Evolutionary conservation across 2,888 invertebrate genomes (phyloP).

Genomic region (Panopea generosa): DNA sequence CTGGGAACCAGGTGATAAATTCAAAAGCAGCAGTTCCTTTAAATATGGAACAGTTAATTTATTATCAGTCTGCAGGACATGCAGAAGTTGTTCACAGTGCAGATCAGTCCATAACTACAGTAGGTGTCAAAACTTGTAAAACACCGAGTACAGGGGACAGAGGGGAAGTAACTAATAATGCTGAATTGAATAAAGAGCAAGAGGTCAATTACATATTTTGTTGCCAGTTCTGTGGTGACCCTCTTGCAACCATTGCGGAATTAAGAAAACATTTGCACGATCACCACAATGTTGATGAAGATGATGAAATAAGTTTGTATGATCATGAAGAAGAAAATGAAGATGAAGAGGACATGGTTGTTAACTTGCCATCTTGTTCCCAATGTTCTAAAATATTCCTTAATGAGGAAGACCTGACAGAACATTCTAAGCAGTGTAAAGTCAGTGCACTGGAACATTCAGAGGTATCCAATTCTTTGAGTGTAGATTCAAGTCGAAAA

Average conservation of each 20-base stretch:
- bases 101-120: background rate
- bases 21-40: too few species aligned
- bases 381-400: conserved; percentile 25
- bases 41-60: too few species aligned
- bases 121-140: too few species aligned
- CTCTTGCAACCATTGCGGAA: conserved; percentile 10
- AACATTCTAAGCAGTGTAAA: conserved; percentile 20
- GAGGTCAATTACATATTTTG: conserved; percentile 18
- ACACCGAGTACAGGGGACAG: too few species aligned
- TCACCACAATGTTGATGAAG: conserved; percentile 25
- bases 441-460: background rate
- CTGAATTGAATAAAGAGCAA: conserved; percentile 10
- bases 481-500: background rate
- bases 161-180: background rate
- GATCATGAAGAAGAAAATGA: conserved; percentile 6
- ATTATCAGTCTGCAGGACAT: too few species aligned
- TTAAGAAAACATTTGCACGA: conserved; percentile 26
- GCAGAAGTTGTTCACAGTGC: background rate
- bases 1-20: too few species aligned
- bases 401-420: conserved; percentile 20
- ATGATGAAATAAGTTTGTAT: conserved; percentile 1
- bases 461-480: background rate
- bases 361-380: conserved; percentile 23
- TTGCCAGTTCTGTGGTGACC: conserved; percentile 40
- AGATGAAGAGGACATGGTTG: background rate